phyloP scores from a whole-genome alignment of 2,888 invertebrate genomes.

The Chouioia cunea region DNA sequence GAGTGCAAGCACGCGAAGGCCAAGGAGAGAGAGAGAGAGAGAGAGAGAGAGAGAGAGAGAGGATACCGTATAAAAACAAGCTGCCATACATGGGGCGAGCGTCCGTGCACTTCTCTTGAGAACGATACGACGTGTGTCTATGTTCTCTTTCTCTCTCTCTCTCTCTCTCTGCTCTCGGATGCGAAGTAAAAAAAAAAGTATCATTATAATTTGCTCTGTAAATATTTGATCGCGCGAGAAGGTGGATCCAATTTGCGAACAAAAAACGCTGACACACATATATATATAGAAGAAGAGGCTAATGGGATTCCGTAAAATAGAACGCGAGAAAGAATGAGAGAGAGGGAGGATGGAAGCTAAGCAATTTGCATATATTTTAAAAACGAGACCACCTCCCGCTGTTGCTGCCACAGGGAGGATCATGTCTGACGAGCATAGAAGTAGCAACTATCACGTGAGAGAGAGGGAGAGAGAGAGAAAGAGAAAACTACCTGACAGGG shows the following conservation, averaged over 20 bases:
- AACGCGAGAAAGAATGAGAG: neutral
- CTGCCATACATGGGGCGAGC: slow-evolving; percentile 69
- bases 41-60: slow-evolving; percentile 40
- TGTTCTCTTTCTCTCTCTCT: no score
- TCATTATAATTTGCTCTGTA: neutral
- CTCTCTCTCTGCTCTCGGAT: no score
- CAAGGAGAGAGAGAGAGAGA: slow-evolving; percentile 32
- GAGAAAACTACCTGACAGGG: neutral
- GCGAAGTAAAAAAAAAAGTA: no score
- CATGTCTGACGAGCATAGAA: neutral
- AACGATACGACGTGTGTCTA: neutral
- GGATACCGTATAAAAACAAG: slow-evolving; percentile 65
- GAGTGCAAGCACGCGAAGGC: slow-evolving; percentile 20
- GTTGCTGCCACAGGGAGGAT: slow-evolving; percentile 8
- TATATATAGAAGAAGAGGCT: neutral
- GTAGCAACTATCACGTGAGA: slow-evolving; percentile 21
- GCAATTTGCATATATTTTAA: slow-evolving; percentile 34
- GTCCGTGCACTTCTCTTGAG: slow-evolving; percentile 48
- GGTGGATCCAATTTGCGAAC: slow-evolving; percentile 12
- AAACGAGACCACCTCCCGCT: no score
- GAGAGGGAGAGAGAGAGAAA: slow-evolving; percentile 1
- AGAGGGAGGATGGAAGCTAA: neutral
- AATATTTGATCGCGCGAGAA: slow-evolving; percentile 16
- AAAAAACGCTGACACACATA: slow-evolving; percentile 5
- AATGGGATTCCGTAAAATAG: slow-evolving; percentile 15